phyloP scores from a whole-genome alignment of 1,140 invertebrate genomes.

The Bombus confusus region DNA sequence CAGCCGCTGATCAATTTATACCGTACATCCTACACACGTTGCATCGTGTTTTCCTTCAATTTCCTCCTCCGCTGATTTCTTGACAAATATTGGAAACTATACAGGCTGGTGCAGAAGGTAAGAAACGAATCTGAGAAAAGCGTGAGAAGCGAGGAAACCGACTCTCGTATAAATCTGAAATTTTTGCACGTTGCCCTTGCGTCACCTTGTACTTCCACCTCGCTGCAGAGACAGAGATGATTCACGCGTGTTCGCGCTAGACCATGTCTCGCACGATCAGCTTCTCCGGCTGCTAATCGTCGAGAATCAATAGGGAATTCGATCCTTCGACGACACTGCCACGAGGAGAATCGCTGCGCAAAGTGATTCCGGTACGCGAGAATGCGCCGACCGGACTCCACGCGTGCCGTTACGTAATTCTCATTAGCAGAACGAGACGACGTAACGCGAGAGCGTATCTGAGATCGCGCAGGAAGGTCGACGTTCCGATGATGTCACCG shows the following conservation, averaged over 20 bases:
- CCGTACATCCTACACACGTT: not conserved
- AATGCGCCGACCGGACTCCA: slow-evolving; percentile 6
- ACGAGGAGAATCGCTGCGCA: not conserved
- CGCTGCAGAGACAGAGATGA: not conserved
- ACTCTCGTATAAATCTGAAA: no score
- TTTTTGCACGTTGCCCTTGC: no score
- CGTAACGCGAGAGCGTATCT: slow-evolving; percentile 36
- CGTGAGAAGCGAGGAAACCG: no score
- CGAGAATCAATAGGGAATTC: not conserved
- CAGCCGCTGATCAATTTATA: not conserved
- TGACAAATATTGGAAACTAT: no score
- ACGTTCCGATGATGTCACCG: slow-evolving; percentile 47
- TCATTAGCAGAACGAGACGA: slow-evolving; percentile 44
- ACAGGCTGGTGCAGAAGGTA: no score
- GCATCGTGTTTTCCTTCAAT: no score
- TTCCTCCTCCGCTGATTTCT: no score
- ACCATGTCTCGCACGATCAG: not conserved
- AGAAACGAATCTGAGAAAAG: no score
- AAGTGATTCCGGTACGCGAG: not conserved
- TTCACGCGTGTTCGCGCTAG: not conserved
- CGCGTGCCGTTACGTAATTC: slow-evolving; percentile 45
- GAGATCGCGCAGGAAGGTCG: slow-evolving; percentile 40
- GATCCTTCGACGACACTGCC: not conserved
- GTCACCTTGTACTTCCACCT: no score
- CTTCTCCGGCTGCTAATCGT: not conserved